Base-by-base conservation (phyloP, 1,140 invertebrate genomes). In the Drosophila auraria region DNA sequence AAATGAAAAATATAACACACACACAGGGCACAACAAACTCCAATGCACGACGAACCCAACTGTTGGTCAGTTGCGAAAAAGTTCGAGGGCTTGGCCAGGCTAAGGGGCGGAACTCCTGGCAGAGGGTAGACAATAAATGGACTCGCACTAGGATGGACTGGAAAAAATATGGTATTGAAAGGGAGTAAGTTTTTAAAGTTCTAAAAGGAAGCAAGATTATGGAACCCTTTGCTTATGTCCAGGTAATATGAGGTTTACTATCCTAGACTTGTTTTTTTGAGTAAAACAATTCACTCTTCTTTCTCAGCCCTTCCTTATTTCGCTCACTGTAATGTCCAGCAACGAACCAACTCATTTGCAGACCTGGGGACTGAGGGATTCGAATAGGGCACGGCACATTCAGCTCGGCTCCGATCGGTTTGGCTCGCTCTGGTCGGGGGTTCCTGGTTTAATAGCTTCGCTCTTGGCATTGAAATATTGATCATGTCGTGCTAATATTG, bases 391-490 rank as follows among this genome's bases (percentile, higher is more conserved):
- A 73, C 66, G 78, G 69, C 77, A 62, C 77, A 62, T 62, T 79
- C 76, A 79, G 65, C 53, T 45, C 38, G 27, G 15, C 45, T 53
- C 53, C 27, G 65, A 60, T 66, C 61, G 44, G 54, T 59, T 77
- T 54, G 30, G 59, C 42, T 62, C 30, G 59, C 63, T 68, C 25
- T 50, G 65, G 70, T 27, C 44, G 53, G 53, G 54, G 68, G 68
- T 73, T 73, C 63, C 70, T 68, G 59, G 74, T 82, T 68, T 82
- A 82, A 82, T 82, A 82, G 80, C 80, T 82, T 82, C 70, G 80
- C 80, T 82, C 80, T 82, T 82, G 80, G 80, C 80, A 82, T 82
- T 82, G 80, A 82, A 82, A 82, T 82, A 82, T 82, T 78, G 82
- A 82, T 80, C 78, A 80, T 80, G 78, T 74, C 78, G 77, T 80